Percentiles rank a stretch among this genome's conserved stretches.
These are phyloP conservation scores for Cyclopterus lumpus DNA, from an alignment of 2,797 vertebrate species.

Conservation along the genomic window DNA sequence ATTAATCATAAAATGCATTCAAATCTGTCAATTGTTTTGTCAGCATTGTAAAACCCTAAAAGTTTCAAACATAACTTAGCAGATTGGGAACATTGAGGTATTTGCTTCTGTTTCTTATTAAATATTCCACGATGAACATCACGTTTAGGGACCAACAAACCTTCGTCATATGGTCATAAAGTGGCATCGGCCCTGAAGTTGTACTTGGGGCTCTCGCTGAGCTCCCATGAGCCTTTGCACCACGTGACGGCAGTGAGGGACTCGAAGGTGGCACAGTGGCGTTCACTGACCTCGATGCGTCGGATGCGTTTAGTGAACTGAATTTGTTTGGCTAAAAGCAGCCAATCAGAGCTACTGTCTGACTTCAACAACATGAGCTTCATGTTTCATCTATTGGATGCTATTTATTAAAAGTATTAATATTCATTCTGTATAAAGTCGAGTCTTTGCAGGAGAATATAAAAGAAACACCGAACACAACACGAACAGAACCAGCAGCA, in stretches of 20 bases:
- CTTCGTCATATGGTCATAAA: slow-evolving; percentile 98
- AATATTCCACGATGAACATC: no score
- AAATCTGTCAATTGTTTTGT: neutral
- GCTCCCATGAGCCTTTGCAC: slow-evolving; percentile 93
- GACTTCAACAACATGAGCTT: slow-evolving; percentile 6
- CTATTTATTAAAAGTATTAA: neutral
- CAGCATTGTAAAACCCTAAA: neutral
- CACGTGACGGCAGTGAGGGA: slow-evolving; percentile 90
- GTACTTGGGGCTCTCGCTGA: slow-evolving; percentile 92
- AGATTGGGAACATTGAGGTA: neutral
- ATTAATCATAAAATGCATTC: no score
- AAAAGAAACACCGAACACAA: slow-evolving; percentile 30
- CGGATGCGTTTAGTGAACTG: slow-evolving; percentile 94
- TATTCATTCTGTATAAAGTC: neutral
- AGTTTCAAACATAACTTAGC: neutral
- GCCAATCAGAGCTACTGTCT: slow-evolving; percentile 57
- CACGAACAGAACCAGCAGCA: neutral
- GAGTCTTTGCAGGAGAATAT: neutral
- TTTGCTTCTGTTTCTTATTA: neutral
- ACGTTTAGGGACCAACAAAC: slow-evolving; percentile 81
- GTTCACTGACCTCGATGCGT: slow-evolving; percentile 93
- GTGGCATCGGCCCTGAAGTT: slow-evolving; percentile 91
- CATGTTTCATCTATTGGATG: neutral
- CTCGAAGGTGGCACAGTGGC: slow-evolving; percentile 92
- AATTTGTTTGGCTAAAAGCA: slow-evolving; percentile 90